These are phyloP conservation scores for Zoroaster sp. DNA, from an alignment of 53 echinoderm and acorn worm genomes.

Conservation along the genomic window DNA sequence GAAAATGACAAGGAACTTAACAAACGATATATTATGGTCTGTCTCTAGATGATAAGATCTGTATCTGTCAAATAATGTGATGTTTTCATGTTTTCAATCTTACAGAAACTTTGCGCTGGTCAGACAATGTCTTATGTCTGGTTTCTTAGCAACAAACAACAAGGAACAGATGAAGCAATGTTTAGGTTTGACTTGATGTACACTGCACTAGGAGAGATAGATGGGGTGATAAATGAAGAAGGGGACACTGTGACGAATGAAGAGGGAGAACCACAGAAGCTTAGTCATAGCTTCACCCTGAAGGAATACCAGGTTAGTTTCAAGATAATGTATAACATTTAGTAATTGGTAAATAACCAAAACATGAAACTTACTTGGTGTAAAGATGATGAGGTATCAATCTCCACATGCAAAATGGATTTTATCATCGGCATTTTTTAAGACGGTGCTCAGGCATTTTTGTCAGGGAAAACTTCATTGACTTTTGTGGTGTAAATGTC, in stretches of 20 bases:
- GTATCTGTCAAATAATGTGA: no score
- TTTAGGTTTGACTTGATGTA: slow-evolving; percentile 34
- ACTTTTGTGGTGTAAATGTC: no score
- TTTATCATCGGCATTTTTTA: no score
- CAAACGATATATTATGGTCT: no score
- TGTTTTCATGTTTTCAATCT: background rate
- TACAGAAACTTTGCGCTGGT: slow-evolving; percentile 54
- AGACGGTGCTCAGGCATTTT: no score
- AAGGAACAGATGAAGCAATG: background rate
- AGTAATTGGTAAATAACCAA: no score
- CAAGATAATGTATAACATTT: background rate
- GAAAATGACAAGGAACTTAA: no score
- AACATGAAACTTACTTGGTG: no score
- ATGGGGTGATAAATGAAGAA: background rate
- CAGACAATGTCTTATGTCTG: slow-evolving; percentile 71
- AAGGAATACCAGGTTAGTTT: slow-evolving; percentile 62
- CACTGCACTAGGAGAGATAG: slow-evolving; percentile 29
- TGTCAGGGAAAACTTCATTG: no score
- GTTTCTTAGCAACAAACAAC: slow-evolving; percentile 22
- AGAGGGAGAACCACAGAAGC: slow-evolving; percentile 35
- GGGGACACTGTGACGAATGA: background rate
- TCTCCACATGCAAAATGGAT: no score
- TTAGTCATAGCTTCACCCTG: slow-evolving; percentile 55
- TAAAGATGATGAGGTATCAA: no score
- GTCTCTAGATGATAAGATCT: no score